Evolutionary conservation across 2,888 invertebrate species (phyloP), one percentile per base, ranked within the genome.

Genomic region (Scotopteryx bipunctaria): DNA sequence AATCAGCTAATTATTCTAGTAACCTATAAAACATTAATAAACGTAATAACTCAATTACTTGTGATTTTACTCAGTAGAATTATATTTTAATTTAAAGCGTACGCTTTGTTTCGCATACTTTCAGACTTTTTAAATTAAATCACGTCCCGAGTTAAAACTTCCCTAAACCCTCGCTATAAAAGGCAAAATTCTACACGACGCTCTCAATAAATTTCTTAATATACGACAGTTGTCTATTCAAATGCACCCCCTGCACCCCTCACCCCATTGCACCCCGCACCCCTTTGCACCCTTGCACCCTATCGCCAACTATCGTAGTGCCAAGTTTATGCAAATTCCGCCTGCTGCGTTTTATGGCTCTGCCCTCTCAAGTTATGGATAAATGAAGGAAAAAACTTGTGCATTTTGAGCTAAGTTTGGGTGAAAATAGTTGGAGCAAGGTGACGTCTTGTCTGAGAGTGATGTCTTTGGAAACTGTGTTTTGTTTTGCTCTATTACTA

Each of bases 241-340:
- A 59, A 61, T 59, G 57, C 47, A 38, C 48, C 59, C 55, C 33
- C 54, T 31, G 19, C 49, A 32, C 35, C 46, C 19, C 38, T 11
- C 42, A 55, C 61, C 55, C 59, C 61, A 48, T 47, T 41, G 49
- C 52, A 59, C 61, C 61, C 56, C n/a, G n/a, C n/a, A n/a, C n/a
- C n/a, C n/a, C 38, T 15, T 36, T 27, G 27, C 50, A 37, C 43
- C 47, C 57, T 49, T 45, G 53, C 55, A 44, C 56, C 60, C 57
- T 40, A 53, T 60, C 52, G 57, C 63, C 60, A 73, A 69, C 77
- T 76, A 76, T 73, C 71, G 57, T 45, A 54, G 57, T 56, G 55
- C 55, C 55, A 59, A 70, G 66, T 76, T 69, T 77, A 81, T 80
- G 81, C 78, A 79, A 80, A 81, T 78, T 70, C 70, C 67, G 69